phyloP scores from a whole-genome alignment of 2,797 vertebrate genomes.

The Microtus obscurus region DNA sequence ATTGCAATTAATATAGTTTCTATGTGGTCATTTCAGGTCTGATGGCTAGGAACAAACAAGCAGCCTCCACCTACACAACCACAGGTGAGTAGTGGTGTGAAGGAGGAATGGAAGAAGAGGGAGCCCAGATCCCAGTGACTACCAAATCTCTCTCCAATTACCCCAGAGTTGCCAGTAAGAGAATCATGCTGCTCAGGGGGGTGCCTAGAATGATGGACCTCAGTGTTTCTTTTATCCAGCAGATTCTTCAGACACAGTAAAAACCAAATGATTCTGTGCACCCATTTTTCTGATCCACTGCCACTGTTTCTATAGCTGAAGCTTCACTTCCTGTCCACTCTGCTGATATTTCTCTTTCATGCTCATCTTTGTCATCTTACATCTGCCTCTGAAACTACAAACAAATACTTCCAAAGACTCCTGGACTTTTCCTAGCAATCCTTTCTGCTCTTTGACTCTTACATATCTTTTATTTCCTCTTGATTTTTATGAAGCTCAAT shows the following conservation, averaged over 20 bases:
- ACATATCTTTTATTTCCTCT: not conserved
- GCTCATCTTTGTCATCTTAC: not conserved
- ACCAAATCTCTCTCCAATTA: not conserved
- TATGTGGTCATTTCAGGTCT: too few species aligned
- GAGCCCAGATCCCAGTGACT: not conserved
- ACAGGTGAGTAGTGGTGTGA: not conserved
- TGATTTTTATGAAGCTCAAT: conserved; percentile 9
- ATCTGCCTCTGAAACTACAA: not conserved
- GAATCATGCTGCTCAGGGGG: not conserved
- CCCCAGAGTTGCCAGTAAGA: not conserved
- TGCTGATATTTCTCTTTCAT: not conserved
- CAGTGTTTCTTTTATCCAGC: not conserved
- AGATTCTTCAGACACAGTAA: not conserved
- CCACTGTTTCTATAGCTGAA: not conserved
- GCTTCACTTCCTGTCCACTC: not conserved
- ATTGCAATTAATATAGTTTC: too few species aligned
- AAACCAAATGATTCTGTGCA: not conserved
- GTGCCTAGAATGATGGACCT: not conserved
- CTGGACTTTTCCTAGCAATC: not conserved
- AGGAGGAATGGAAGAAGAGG: not conserved
- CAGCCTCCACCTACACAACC: too few species aligned
- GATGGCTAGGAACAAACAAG: too few species aligned
- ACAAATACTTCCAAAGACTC: not conserved
- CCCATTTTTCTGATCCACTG: not conserved
- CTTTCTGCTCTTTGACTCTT: not conserved